Percentiles rank a stretch among this genome's conserved stretches.
These are phyloP conservation scores for Chunga burmeisteri DNA, from an alignment of 2,113 vertebrate genomes.

Conservation along the genomic window DNA sequence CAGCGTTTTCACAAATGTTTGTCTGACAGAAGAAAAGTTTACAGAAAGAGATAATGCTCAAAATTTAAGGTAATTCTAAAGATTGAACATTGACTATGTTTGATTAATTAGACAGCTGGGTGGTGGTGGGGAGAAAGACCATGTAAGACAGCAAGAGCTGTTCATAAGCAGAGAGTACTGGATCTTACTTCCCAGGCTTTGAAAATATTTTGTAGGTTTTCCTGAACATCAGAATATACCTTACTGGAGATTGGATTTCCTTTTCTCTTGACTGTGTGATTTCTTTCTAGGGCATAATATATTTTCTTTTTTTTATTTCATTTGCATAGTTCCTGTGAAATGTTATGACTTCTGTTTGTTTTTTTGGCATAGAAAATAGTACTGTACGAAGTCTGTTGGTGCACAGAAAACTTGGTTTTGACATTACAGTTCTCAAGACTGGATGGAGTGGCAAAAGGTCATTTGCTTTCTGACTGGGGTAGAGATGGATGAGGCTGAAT, in stretches of 20 bases:
- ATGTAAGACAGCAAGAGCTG: not conserved
- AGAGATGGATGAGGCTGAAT: not conserved
- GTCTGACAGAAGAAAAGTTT: not conserved
- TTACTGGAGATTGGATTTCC: not conserved
- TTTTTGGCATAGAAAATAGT: not conserved
- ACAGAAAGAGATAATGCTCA: not conserved
- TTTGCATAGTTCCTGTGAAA: not conserved
- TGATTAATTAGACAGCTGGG: not conserved
- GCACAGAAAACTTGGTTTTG: not conserved
- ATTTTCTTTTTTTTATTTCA: not conserved
- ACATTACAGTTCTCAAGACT: not conserved
- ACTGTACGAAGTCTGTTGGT: fast-evolving
- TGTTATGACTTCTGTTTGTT: not conserved
- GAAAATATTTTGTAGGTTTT: not conserved
- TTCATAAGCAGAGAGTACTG: not conserved
- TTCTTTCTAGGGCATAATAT: not conserved
- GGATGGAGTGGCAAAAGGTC: not conserved
- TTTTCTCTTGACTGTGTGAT: not conserved
- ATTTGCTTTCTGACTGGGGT: not conserved
- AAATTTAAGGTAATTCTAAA: not conserved
- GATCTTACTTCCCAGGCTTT: not conserved
- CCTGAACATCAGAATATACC: not conserved
- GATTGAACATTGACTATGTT: not conserved
- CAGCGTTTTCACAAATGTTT: not conserved
- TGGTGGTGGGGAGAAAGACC: not conserved